phyloP scores from a whole-genome alignment of 1,140 invertebrate species.

The Orius insidiosus region DNA sequence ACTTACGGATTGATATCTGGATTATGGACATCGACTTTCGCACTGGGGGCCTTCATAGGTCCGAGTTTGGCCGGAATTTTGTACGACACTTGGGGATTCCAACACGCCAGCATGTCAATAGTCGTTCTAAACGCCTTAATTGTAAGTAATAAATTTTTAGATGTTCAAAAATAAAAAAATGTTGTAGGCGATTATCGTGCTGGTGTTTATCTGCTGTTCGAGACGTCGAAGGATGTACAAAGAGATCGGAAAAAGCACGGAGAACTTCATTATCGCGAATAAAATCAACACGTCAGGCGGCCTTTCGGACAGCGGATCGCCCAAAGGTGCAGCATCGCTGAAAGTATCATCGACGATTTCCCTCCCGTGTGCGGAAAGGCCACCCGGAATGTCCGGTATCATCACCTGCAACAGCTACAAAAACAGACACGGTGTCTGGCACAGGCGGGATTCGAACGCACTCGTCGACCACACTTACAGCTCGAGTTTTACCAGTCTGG shows the following conservation, averaged over 20 bases:
- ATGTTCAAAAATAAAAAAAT: not conserved
- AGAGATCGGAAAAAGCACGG: conserved; percentile 23
- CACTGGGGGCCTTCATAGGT: conserved; percentile 68
- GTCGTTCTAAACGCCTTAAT: conserved; percentile 42
- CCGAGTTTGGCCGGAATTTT: conserved; percentile 60
- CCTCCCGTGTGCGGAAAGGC: conserved; percentile 25
- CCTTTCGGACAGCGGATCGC: conserved; percentile 10
- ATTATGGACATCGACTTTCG: conserved; percentile 70
- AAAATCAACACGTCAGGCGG: conserved; percentile 20
- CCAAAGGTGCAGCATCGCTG: not conserved
- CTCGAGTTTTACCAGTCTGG: conserved; percentile 34
- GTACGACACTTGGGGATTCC: conserved; percentile 53
- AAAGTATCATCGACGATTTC: conserved; percentile 2
- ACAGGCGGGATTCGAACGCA: conserved; percentile 22
- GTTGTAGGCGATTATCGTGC: conserved; percentile 26
- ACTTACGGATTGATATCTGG: conserved; percentile 71
- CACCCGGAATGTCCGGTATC: conserved; percentile 48
- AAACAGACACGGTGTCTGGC: conserved; percentile 45
- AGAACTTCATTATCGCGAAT: conserved; percentile 21
- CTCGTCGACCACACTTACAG: conserved; percentile 27
- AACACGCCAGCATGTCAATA: conserved; percentile 52
- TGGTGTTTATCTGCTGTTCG: conserved; percentile 26
- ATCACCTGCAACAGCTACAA: conserved; percentile 59
- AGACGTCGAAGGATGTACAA: conserved; percentile 26
- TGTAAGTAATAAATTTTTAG: conserved; percentile 28